Base-by-base conservation (phyloP, 2,888 invertebrate genomes). In the Machimus rusticus region DNA sequence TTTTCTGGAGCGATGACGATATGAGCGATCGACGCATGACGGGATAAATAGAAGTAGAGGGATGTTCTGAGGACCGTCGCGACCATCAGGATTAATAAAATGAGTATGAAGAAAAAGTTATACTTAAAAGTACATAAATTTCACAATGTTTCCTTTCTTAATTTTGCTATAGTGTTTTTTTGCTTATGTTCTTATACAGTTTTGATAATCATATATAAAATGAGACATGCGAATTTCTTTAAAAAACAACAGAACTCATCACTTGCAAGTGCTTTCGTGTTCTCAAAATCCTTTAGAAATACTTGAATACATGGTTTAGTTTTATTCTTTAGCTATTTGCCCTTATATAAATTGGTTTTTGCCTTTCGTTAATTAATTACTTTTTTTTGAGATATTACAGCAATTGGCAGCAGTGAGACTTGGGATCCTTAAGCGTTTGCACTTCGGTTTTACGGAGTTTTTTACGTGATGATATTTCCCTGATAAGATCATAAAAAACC, bases 401-500 rank as follows among this genome's bases (percentile, higher is more conserved):
- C 92, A 93, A 91, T 93, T 92, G 93, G 93, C 93, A 93, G 92
- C 93, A 93, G 91, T 91, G 92, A 91, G 92, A 91, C 91, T 91
- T 91, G 90, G 91, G 90, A 91, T 93, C 92, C 90, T 90, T 91
- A 90, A 92, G 92, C 91, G 92, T 92, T 91, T 91, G 91, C 88
- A 92, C 91, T 90, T 92, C 93, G 90, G 92, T 92, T 90, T 92
- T 92, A 91, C 92, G 92, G 90, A 91, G 92, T 91, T 92, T 93
- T 90, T 93, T 93, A 90, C 92, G 93, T 90, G 92, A 91, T 91
- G 92, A 92, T 90, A 93, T 93, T 91, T 93, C 93, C 91, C 92
- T 92, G 92, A 93, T 92, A 90, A 93, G 92, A 91, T 93, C 93
- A 90, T 92, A 93, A 92, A 93, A 93, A 90, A 93, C 93, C 93